phyloP scores from a whole-genome alignment of 2,888 invertebrate species.

The Glyphotaelius pellucidus region DNA sequence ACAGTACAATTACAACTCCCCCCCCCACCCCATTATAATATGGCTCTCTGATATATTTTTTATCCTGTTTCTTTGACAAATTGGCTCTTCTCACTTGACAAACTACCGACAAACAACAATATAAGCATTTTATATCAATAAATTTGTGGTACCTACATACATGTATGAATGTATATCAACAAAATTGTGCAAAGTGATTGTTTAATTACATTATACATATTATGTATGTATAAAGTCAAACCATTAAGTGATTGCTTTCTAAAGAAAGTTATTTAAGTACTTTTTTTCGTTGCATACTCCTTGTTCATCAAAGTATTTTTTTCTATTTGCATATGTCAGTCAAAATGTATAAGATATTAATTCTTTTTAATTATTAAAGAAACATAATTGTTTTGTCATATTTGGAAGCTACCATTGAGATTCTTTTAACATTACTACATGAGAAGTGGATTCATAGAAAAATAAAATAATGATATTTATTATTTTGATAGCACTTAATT shows the following conservation, averaged over 20 bases:
- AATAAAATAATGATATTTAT: no score
- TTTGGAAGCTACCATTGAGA: neutral
- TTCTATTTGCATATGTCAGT: neutral
- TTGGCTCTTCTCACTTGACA: no score
- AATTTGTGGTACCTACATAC: neutral
- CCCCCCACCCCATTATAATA: no score
- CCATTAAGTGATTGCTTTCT: neutral
- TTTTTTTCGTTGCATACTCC: neutral
- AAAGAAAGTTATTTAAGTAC: neutral
- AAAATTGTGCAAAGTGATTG: neutral
- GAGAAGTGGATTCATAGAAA: no score
- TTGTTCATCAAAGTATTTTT: neutral
- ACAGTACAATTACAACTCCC: no score
- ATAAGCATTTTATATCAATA: neutral
- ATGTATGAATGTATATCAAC: neutral
- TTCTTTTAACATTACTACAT: neutral
- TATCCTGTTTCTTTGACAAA: no score
- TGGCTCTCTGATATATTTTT: no score
- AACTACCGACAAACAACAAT: no score
- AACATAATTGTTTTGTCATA: neutral
- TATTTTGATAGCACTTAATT: neutral
- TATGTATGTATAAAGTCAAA: neutral
- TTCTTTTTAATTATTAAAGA: neutral
- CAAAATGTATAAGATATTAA: neutral
- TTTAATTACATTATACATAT: neutral